A percentile compares a stretch with the other conserved stretches of the same genome.
phyloP scores from a whole-genome alignment of 92 coral and sea anemone genomes.

The Zoanthus solanderi region DNA sequence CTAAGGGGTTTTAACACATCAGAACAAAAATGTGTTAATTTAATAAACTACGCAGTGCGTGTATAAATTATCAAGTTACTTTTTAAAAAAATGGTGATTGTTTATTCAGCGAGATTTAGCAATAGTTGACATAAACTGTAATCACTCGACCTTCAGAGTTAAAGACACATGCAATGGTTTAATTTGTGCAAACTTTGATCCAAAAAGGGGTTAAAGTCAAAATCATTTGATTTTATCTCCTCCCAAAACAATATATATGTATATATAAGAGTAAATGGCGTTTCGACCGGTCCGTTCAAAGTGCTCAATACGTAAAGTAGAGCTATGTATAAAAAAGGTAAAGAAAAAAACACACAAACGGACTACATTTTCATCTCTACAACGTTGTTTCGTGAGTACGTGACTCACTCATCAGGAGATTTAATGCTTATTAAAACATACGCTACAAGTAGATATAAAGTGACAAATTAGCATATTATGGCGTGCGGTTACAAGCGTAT shows the following conservation, averaged over 20 bases:
- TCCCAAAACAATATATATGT: neutral
- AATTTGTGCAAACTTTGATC: neutral
- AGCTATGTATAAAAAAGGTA: too few relatives aligned
- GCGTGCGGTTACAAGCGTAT: too few relatives aligned
- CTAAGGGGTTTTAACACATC: neutral
- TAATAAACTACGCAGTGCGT: neutral
- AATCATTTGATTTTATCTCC: neutral
- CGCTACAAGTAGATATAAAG: too few relatives aligned
- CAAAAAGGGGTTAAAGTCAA: neutral
- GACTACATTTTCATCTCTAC: too few relatives aligned
- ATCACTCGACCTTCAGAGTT: neutral
- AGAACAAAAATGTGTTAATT: neutral
- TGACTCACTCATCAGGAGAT: too few relatives aligned
- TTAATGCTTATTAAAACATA: too few relatives aligned
- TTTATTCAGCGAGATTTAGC: neutral
- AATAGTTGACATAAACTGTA: neutral
- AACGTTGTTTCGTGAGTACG: too few relatives aligned
- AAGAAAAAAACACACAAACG: too few relatives aligned
- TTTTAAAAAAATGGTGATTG: neutral
- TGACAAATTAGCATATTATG: too few relatives aligned
- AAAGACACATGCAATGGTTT: neutral
- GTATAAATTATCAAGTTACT: neutral
- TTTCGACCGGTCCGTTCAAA: too few relatives aligned
- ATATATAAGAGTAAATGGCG: too few relatives aligned
- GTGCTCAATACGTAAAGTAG: too few relatives aligned